A percentile compares a stretch with the other conserved stretches of the same genome.
Evolutionary conservation across 2,888 invertebrate genomes (phyloP).

Genomic region (Agriopis aurantiaria): DNA sequence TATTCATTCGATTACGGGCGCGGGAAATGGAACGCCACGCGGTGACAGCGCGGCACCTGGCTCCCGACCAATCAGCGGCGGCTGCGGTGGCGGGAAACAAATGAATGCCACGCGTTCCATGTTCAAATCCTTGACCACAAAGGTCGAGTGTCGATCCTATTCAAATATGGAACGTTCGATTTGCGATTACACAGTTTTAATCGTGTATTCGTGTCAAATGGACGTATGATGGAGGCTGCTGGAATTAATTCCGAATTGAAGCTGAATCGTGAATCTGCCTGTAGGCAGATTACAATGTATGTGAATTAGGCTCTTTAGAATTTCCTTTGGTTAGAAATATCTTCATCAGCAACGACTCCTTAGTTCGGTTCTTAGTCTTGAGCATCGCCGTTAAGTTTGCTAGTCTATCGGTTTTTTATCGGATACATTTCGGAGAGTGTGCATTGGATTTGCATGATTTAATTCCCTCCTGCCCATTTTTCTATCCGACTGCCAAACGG

Average conservation of each 20-base stretch:
- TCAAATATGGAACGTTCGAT: slow-evolving; percentile 69
- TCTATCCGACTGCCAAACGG: too few species aligned
- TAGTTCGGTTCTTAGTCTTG: too few species aligned
- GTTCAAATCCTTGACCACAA: slow-evolving; percentile 65
- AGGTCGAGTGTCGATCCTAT: slow-evolving; percentile 58
- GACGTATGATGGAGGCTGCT: slow-evolving; percentile 23
- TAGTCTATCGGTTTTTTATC: too few species aligned
- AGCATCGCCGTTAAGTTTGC: too few species aligned
- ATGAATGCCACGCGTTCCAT: slow-evolving; percentile 66
- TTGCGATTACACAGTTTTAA: slow-evolving; percentile 49
- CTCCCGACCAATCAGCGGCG: slow-evolving; percentile 55
- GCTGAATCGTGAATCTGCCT: neutral
- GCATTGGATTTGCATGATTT: too few species aligned
- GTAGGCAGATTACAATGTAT: neutral
- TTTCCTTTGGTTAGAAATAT: too few species aligned
- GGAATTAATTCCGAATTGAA: slow-evolving; percentile 38
- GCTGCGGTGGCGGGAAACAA: slow-evolving; percentile 62
- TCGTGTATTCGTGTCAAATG: slow-evolving; percentile 15
- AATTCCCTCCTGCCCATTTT: too few species aligned
- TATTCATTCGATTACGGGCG: slow-evolving; percentile 83
- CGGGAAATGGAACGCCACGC: slow-evolving; percentile 78
- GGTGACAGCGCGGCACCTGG: slow-evolving; percentile 79
- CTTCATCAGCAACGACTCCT: too few species aligned
- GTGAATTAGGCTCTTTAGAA: neutral
- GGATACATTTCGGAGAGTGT: too few species aligned